Conservation (phyloP, 2,113 vertebrate genomes). For the Arothron firmamentum region DNA sequence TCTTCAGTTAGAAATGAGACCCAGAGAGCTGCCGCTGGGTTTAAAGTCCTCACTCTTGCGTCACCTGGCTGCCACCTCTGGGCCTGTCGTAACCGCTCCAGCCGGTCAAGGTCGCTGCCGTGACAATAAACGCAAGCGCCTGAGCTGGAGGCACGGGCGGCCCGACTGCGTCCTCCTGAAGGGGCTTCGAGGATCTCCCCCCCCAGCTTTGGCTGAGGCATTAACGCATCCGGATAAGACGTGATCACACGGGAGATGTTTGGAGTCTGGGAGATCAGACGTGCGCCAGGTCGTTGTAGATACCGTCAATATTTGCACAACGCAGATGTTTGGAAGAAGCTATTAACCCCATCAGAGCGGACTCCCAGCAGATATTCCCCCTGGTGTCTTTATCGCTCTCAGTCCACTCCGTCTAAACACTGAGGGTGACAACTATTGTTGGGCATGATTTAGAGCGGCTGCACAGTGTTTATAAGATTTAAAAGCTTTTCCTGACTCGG, state of each 20-base stretch:
- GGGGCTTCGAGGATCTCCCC: background rate
- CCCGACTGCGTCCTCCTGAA: background rate
- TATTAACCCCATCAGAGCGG: conserved; percentile 48
- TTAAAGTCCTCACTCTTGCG: background rate
- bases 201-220: conserved; percentile 7
- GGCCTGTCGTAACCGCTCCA: too few species aligned
- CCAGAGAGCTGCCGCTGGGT: too few species aligned
- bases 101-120: background rate
- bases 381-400: conserved; percentile 1
- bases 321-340: conserved; percentile 40
- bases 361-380: background rate
- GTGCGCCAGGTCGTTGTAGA: conserved; percentile 34
- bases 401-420: conserved; percentile 26
- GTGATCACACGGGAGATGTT: conserved; percentile 35
- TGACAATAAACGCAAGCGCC: background rate
- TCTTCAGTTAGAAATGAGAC: too few species aligned
- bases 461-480: conserved; percentile 7
- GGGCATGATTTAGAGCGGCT: conserved; percentile 38
- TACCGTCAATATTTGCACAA: conserved; percentile 68
- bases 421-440: conserved; percentile 24
- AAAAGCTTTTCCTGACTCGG: conserved; percentile 7
- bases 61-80: background rate
- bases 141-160: background rate
- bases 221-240: conserved; percentile 22
- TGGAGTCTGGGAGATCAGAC: conserved; percentile 21